Conservation (phyloP, 2,888 invertebrate genomes). For the Pteria penguin region DNA sequence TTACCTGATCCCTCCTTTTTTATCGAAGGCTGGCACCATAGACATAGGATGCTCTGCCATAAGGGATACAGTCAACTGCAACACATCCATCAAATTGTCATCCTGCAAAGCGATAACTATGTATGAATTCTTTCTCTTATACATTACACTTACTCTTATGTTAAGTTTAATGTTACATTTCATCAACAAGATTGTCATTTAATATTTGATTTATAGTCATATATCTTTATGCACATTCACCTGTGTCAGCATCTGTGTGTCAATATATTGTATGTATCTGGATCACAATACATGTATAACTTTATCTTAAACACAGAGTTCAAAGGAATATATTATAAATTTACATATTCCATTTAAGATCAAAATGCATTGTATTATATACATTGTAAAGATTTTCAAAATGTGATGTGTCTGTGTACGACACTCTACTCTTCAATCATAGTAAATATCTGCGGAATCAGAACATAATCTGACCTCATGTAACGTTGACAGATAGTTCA, state of each 20-base stretch:
- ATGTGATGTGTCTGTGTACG: no score
- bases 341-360: no score
- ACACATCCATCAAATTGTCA: constrained; percentile 98
- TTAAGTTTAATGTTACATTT: neutral
- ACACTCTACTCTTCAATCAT: no score
- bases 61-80: constrained; percentile 96
- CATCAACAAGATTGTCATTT: neutral
- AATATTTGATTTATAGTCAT: neutral
- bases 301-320: no score
- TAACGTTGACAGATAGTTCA: constrained; percentile 98
- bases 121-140: neutral
- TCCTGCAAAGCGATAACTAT: constrained; percentile 83
- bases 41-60: constrained; percentile 99
- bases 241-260: no score
- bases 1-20: constrained; percentile 91
- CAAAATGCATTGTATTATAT: no score
- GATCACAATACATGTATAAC: no score
- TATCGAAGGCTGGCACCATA: constrained; percentile 99
- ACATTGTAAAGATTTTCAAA: no score
- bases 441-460: no score
- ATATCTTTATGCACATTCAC: no score
- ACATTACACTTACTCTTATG: neutral
- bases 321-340: no score
- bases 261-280: no score
- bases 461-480: constrained; percentile 93